Evolutionary conservation across 2,888 invertebrate genomes (phyloP), one percentile per base, ranked within the genome.

Genomic region (Drosophila prostipennis): DNA sequence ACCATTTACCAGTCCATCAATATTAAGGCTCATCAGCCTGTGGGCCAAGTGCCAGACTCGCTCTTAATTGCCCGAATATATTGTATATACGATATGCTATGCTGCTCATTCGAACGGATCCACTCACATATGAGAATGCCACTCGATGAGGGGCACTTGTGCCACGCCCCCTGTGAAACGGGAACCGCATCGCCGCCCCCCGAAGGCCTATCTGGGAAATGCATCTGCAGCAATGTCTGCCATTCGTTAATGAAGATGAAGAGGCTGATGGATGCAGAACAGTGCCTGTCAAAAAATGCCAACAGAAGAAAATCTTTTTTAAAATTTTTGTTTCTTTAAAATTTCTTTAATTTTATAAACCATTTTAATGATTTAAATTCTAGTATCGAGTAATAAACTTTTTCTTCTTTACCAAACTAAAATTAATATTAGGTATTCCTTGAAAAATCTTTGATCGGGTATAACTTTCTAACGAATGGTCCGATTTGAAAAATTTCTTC

Each of bases 121-220:
- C 61, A 61, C 61, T 61, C 46, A 6, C 32, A 19, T 11, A 1
- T 13, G 23, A 42, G 29, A 14, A n/a, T 48, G 61, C 46, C 61
- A 61, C 61, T 60, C 37, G n/a, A n/a, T 10, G 61, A 40, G 32
- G 32, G 61, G 39, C 61, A 26, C 61, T 60, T 60, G 32, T 6
- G 8, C 13, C 34, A 23, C 8, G 10, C n/a, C 42, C 39, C 29
- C 13, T 19, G 19, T 10, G 13, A 37, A n/a, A 42, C 19, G 29
- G 26, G 26, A 26, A 26, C 26, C 26, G 26, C 26, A 26, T 26
- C 11, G 32, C 13, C 3, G 36, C 43, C 55, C 40, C 40, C 42
- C 29, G 36, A 26, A n/a, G 60, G 61, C 46, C 32, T 61, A 61
- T 61, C 61, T n/a, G 39, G 39, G 34, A 61, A 61, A 61, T 61